These are phyloP conservation scores for Silvanus unidentatus DNA, from an alignment of 2,888 invertebrate genomes.

Conservation along the genomic window DNA sequence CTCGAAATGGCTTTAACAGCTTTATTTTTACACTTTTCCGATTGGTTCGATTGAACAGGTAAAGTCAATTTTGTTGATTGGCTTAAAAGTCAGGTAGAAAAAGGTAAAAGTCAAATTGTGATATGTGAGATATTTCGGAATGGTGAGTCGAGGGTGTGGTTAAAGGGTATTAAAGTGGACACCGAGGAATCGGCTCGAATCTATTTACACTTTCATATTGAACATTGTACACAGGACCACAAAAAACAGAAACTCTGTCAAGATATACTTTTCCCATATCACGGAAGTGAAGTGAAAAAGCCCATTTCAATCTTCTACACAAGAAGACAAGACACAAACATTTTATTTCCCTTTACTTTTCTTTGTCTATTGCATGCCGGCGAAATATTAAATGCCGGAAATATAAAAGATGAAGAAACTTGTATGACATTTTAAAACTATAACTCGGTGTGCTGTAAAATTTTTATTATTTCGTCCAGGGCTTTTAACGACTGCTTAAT, in stretches of 20 bases:
- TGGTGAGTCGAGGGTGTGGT: not conserved
- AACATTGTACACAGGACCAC: too few relatives aligned
- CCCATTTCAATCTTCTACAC: too few relatives aligned
- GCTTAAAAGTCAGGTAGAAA: too few relatives aligned
- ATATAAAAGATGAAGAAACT: slow-evolving; percentile 3
- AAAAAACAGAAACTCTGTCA: too few relatives aligned
- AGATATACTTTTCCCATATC: too few relatives aligned
- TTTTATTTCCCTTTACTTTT: slow-evolving; percentile 11
- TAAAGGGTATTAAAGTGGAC: not conserved
- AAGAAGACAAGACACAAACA: too few relatives aligned
- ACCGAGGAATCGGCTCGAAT: not conserved
- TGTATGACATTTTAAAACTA: not conserved
- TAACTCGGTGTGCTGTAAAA: not conserved
- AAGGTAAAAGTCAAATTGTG: too few relatives aligned
- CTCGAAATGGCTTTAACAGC: too few relatives aligned
- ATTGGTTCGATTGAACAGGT: too few relatives aligned
- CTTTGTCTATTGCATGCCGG: slow-evolving; percentile 7
- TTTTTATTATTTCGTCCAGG: slow-evolving; percentile 1
- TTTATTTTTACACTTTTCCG: too few relatives aligned
- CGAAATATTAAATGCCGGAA: slow-evolving; percentile 5
- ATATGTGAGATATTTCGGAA: not conserved
- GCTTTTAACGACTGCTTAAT: not conserved
- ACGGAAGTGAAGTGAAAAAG: too few relatives aligned
- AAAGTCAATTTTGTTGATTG: too few relatives aligned
- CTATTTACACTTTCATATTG: not conserved